phyloP scores from a whole-genome alignment of 1,140 invertebrate genomes.

The Zaprionus inermis region DNA sequence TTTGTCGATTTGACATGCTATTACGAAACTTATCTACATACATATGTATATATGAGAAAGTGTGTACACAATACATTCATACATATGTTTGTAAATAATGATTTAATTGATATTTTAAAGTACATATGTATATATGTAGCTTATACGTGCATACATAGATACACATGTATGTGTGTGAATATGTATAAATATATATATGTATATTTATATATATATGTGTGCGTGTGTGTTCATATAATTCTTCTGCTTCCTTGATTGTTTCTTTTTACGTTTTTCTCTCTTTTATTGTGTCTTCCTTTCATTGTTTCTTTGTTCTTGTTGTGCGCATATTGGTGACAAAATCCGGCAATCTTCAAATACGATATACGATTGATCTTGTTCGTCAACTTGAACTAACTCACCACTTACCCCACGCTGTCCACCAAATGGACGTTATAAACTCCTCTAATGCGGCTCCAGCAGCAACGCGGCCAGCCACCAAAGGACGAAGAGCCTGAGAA shows the following conservation, averaged over 20 bases:
- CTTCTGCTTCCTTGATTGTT: conserved; percentile 69
- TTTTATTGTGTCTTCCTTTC: conserved; percentile 63
- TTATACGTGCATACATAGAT: neutral
- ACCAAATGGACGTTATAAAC: too few species aligned
- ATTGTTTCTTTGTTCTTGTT: conserved; percentile 56
- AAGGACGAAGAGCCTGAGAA: conserved; percentile 82
- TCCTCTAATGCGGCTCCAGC: conserved; percentile 29
- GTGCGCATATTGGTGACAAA: conserved; percentile 37
- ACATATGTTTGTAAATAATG: conserved; percentile 23
- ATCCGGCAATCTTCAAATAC: conserved; percentile 30
- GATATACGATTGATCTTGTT: conserved; percentile 17
- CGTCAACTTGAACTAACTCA: neutral
- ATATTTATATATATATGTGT: conserved; percentile 24
- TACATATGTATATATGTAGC: neutral
- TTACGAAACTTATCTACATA: conserved; percentile 4
- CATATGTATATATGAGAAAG: conserved; percentile 26
- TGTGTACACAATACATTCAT: conserved; percentile 5
- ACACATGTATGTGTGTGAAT: conserved; percentile 30
- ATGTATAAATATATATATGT: conserved; percentile 31
- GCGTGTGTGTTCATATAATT: conserved; percentile 24
- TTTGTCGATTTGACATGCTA: conserved; percentile 6
- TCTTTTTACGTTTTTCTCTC: conserved; percentile 57
- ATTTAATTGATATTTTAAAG: neutral
- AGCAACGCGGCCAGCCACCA: conserved; percentile 77
- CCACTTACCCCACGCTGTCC: too few species aligned